Base-by-base conservation (phyloP, 2,113 vertebrate species). In the Brachionichthys hirsutus region DNA sequence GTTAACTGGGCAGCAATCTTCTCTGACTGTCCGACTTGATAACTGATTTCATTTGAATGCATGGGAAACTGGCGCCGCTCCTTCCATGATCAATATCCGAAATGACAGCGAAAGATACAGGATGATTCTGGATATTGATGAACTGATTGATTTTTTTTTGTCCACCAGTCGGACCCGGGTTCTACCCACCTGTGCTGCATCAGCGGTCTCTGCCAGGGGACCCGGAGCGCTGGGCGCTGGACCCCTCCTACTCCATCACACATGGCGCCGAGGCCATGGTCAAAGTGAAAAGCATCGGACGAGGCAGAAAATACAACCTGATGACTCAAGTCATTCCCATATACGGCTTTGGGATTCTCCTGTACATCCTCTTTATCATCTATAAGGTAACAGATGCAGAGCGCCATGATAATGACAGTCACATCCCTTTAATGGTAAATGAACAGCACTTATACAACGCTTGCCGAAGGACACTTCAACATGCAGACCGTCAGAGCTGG, bases 291-390 rank as follows among this genome's bases (percentile, higher is more conserved):
- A 88, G 84, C 41, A 80, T 83, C 2, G 70, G 74, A 35, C 72
- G 38, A 45, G 79, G 77, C 47, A 84, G 71, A 56, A 93, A 93
- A 50, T 90, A 92, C 89, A 92, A 93, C 69, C 88, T 97, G 12
- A 92, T 98, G 86, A 90, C 89, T 14, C 95, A 97, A 81, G 94
- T 95, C 47, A 95, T 98, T 61, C 96, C 97, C 42, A 92, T 98
- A 69, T 99, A 99, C 77, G 95, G 96, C 62, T 97, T 99, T 82
- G 95, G 95, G 34, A 95, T 98, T 61, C 91, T 98, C 68, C 91
- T 98, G 42, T 98, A 98, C 70, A 97, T 98, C 73, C 54, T 98
- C 6, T 98, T 96, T 75, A 95, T 98, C 70, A 91, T 98, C 12
- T 93, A 95, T 84, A 98, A 98, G 94, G 97, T 97, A 91, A 63